phyloP scores from a whole-genome alignment of 2,797 vertebrate genomes.

The Epinephelus awoara region DNA sequence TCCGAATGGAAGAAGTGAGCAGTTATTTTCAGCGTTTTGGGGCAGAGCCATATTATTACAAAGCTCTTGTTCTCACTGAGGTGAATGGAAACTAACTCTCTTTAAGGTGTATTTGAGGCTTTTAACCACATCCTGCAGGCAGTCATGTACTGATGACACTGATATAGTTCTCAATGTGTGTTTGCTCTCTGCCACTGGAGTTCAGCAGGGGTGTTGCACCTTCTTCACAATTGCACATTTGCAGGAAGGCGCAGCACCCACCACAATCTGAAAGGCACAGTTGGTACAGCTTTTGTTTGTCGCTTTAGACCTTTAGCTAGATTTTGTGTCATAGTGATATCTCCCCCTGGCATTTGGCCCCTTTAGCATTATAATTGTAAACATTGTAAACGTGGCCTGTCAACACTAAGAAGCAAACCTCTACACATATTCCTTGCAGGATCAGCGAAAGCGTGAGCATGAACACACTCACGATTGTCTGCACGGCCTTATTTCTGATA shows the following conservation, averaged over 20 bases:
- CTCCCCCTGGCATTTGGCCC: not conserved
- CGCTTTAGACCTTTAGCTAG: not conserved
- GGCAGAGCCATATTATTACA: slow-evolving; percentile 16
- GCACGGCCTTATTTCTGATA: not conserved
- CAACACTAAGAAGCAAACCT: not conserved
- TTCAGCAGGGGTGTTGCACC: slow-evolving; percentile 6
- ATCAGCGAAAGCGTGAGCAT: slow-evolving; percentile 1
- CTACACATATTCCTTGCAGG: not conserved
- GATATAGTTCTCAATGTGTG: not conserved
- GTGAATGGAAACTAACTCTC: slow-evolving; percentile 62
- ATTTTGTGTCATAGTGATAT: not conserved
- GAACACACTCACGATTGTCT: not conserved
- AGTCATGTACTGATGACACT: slow-evolving; percentile 3
- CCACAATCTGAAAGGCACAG: not conserved
- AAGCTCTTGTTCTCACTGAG: slow-evolving; percentile 25
- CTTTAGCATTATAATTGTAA: not conserved
- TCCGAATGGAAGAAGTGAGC: slow-evolving; percentile 20
- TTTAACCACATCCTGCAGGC: slow-evolving; percentile 73
- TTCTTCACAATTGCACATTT: slow-evolving; percentile 26
- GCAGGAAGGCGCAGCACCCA: slow-evolving; percentile 19
- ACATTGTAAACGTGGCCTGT: not conserved
- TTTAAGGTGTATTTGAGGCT: slow-evolving; percentile 15
- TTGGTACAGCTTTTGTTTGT: not conserved
- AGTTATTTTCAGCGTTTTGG: slow-evolving; percentile 32
- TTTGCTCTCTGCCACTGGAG: not conserved